phyloP scores from a whole-genome alignment of 2,113 vertebrate genomes.

The Phoxinus phoxinus region DNA sequence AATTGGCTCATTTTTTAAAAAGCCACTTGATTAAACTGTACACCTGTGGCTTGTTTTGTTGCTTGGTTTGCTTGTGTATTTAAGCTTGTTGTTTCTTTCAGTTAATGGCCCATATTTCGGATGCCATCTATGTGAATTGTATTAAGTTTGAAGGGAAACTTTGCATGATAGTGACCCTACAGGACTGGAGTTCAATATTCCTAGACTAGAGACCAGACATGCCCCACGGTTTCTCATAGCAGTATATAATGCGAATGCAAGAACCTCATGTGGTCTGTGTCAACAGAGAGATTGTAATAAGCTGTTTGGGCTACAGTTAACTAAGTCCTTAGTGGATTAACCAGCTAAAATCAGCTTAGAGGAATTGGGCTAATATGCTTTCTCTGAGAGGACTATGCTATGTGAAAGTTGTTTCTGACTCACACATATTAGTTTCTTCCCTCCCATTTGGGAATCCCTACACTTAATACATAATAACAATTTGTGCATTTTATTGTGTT shows the following conservation, averaged over 20 bases:
- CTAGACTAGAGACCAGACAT: not conserved
- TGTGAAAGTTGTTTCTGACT: not conserved
- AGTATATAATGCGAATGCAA: not conserved
- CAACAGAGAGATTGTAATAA: slow-evolving; percentile 29
- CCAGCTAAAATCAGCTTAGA: slow-evolving; percentile 17
- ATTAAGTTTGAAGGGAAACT: not conserved
- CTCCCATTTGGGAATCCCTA: no score
- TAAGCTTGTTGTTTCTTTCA: no score
- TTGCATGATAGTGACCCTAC: not conserved
- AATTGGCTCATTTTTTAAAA: no score
- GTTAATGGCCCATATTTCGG: no score
- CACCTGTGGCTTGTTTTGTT: no score
- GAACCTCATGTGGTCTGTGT: not conserved
- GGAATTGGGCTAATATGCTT: slow-evolving; percentile 17
- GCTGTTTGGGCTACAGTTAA: slow-evolving; percentile 21
- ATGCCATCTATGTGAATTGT: not conserved
- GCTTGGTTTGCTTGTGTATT: no score
- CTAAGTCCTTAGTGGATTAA: not conserved
- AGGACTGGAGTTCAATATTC: not conserved
- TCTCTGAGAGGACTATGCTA: not conserved
- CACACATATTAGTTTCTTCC: no score
- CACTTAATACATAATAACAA: no score
- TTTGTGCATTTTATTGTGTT: no score
- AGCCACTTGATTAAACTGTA: no score
- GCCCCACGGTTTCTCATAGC: not conserved